Evolutionary conservation across 2,888 invertebrate species (phyloP).

Genomic region (Pardosa pseudoannulata): DNA sequence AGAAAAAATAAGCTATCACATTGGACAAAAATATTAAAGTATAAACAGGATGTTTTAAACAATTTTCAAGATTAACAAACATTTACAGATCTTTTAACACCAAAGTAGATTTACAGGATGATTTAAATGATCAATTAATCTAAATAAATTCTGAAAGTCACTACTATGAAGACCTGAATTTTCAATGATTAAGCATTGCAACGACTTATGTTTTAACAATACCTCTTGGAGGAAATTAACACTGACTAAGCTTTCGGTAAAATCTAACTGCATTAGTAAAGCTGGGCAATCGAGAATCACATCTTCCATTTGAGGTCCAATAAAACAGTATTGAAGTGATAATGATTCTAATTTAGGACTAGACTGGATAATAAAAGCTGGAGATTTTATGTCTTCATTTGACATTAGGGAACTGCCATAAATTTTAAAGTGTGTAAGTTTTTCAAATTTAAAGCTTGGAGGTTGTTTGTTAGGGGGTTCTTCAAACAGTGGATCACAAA

Average conservation of each 20-base stretch:
- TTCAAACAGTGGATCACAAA: neutral
- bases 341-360: slow-evolving; percentile 12
- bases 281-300: neutral
- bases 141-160: neutral
- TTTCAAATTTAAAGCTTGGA: neutral
- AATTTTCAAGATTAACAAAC: too few species aligned
- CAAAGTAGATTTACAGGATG: slow-evolving; percentile 12
- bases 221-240: neutral
- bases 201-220: neutral
- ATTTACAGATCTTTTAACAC: neutral
- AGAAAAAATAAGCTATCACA: too few species aligned
- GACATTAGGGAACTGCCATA: neutral
- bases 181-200: slow-evolving; percentile 8
- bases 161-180: neutral
- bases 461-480: neutral
- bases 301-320: neutral
- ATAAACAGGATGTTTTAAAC: too few species aligned
- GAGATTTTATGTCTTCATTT: neutral
- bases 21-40: too few species aligned
- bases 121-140: neutral
- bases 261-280: neutral
- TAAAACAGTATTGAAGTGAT: neutral
- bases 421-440: neutral
- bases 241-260: neutral
- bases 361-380: slow-evolving; percentile 1